Evolutionary conservation across 2,113 vertebrate species (phyloP), one percentile per base, ranked within the genome.

Genomic region (Manacus vitellinus): DNA sequence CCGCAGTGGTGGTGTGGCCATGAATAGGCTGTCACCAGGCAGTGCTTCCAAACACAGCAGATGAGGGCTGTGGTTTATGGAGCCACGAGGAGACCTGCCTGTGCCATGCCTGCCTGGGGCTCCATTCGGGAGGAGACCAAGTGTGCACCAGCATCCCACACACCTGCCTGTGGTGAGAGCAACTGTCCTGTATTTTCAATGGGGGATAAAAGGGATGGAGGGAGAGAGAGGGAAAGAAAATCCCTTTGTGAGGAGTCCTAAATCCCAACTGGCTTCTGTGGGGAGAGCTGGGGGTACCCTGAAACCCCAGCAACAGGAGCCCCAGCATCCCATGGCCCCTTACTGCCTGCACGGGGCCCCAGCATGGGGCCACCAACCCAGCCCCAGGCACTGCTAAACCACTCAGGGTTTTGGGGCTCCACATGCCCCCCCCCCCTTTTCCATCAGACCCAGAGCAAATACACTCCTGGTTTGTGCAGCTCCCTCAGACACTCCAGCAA

Each of bases 81-180:
- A 74, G 18, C 54, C 14, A 10, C 6, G 31, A 54, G n/a, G 72
- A 76, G 56, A 35, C 25, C 70, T 80, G 37, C 35, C 41, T 25
- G 54, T 21, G 5, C 65, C 16, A 31, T 67, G 54, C 85, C 54
- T 63, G 47, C 56, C 21, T 18, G 20, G 14, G 24, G 24, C 58
- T 28, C 4, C 6, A 0, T 25, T 37, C 0, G 0, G 56, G 52
- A 28, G 44, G 49, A 21, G 25, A 2, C 19, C 23, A 30, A 27
- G 65, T 7, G 16, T 17, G 14, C 22, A 17, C 49, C 39, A 74
- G 66, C 37, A 62, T 52, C 47, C 35, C 51, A 39, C 27, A 20
- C 1, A 0, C 13, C 52, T 30, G 37, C 67, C 66, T 54, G 56
- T 22, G 33, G 41, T 3, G 12, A 72, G 16, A 76, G 41, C 51